A percentile compares a stretch with the other conserved stretches of the same genome.
Evolutionary conservation across 2,888 invertebrate species (phyloP).

Genomic region (Formica aserva): DNA sequence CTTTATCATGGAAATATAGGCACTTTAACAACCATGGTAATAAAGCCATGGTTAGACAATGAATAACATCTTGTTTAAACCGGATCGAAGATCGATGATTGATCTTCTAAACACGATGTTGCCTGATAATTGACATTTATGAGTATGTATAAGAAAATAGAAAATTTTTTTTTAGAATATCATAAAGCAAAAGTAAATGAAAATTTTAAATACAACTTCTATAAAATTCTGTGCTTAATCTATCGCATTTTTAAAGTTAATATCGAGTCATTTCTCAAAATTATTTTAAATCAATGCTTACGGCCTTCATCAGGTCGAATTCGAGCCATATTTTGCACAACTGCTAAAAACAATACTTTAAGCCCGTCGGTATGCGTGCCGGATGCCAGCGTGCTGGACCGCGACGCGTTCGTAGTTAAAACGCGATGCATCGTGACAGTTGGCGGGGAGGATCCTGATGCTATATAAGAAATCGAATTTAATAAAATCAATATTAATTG

Average conservation of each 20-base stretch:
- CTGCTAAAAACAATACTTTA: conserved; percentile 52
- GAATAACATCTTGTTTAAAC: conserved; percentile 54
- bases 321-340: conserved; percentile 46
- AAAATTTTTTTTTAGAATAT: conserved; percentile 1
- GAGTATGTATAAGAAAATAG: neutral
- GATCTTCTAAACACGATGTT: neutral
- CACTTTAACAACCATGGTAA: conserved; percentile 52
- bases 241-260: neutral
- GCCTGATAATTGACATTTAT: neutral
- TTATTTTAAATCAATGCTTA: neutral
- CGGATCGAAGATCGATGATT: neutral
- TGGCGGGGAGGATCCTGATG: conserved; percentile 36
- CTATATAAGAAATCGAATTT: conserved; percentile 79
- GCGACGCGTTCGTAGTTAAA: conserved; percentile 47
- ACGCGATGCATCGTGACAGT: conserved; percentile 52
- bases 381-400: conserved; percentile 31
- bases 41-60: conserved; percentile 61
- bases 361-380: conserved; percentile 33
- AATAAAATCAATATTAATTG: conserved; percentile 85
- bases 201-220: neutral
- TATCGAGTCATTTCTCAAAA: neutral
- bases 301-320: neutral
- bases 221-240: neutral
- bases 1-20: conserved; percentile 56
- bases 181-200: neutral